Conservation (phyloP, 2,797 vertebrate species). For the Parambassis ranga region DNA sequence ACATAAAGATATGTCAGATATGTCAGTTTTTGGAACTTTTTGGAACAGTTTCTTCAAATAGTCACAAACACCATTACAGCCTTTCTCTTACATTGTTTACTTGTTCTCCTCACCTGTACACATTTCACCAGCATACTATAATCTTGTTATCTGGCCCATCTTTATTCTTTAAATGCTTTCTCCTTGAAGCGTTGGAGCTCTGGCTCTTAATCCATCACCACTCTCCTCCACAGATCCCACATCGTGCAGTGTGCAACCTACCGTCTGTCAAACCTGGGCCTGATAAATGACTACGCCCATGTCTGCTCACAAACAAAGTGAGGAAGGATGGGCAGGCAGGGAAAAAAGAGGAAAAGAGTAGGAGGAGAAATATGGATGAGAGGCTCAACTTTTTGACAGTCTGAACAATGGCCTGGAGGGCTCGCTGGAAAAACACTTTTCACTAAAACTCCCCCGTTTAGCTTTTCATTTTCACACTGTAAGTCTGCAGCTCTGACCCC, state of each 20-base stretch:
- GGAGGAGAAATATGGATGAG: constrained; percentile 44
- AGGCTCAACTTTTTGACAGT: constrained; percentile 47
- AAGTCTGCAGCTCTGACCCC: constrained; percentile 32
- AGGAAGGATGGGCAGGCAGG: constrained; percentile 35
- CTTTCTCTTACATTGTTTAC: too few species aligned
- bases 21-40: too few species aligned
- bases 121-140: too few species aligned
- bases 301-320: constrained; percentile 32
- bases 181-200: background rate
- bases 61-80: too few species aligned
- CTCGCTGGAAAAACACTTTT: constrained; percentile 50
- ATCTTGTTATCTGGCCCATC: constrained; percentile 2
- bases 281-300: constrained; percentile 43
- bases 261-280: constrained; percentile 39
- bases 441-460: constrained; percentile 27
- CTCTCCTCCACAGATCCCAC: constrained; percentile 45
- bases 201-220: constrained; percentile 43
- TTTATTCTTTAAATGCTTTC: constrained; percentile 19
- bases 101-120: too few species aligned
- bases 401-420: constrained; percentile 58
- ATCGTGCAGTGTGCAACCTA: constrained; percentile 32
- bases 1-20: too few species aligned
- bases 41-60: too few species aligned
- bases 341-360: constrained; percentile 21
- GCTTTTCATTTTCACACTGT: constrained; percentile 35